Evolutionary conservation across 2,113 vertebrate genomes (phyloP), one percentile per base, ranked within the genome.

Genomic region (Spea multiplicata): DNA sequence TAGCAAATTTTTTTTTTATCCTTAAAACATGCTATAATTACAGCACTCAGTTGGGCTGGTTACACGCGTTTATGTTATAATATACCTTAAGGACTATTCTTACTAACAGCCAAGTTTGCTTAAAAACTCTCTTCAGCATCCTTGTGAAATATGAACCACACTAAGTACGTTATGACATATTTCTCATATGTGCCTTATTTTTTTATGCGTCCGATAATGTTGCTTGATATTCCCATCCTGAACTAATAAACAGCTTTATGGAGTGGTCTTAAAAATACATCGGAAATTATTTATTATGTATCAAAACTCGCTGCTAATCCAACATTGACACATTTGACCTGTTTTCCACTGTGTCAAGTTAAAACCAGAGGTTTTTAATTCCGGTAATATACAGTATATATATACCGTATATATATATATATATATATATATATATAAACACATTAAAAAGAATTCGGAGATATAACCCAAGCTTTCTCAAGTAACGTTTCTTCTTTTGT

Each of bases 1-100:
- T 2, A 30, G 30, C 30, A 30, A 30, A 30, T 1, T 2, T 30
- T 30, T 30, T 30, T 30, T 9, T 59, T 59, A 2, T 85, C 89
- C 86, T 85, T 87, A 89, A 86, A 86, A 86, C 84, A 88, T 90
- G 47, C 0, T 71, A 59, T 84, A 85, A 89, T 83, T 89, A 82
- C 83, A 85, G 48, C 84, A 87, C 83, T 83, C 84, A 86, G 44
- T 86, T 84, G 83, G 83, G 78, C 82, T 87, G 82, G 84, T 88
- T 85, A 85, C 85, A 87, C 86, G 86, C 89, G 72, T 85, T 78
- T 78, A 78, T 71, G 59, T 59, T 74, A 61, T 68, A 64, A 68
- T 68, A 68, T 17, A 50, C 53, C 45, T 3, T 50, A 61, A 12
- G 44, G 50, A 49, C 49, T 17, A 73, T n/a, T 7, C 48, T 9